Base-by-base conservation (phyloP, 2,113 vertebrate genomes). In the Ciconia stormi region DNA sequence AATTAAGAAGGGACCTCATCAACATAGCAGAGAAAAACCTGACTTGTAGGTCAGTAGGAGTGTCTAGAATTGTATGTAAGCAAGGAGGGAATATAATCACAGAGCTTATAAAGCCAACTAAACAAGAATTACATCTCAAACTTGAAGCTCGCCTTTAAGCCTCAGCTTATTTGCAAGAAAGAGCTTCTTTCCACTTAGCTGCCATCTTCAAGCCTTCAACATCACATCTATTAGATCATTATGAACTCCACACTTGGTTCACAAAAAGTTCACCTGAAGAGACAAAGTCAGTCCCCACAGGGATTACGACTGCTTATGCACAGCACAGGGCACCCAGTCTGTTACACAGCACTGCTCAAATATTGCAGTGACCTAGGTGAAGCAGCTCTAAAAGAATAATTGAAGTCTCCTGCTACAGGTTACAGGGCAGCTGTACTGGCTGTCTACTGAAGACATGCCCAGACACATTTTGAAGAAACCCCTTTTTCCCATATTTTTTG, bases 221-320 rank as follows among this genome's bases (percentile, higher is more conserved):
- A 4, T 2, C 22, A 2, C 38, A 9, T 5, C 29, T 13, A 0
- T 21, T 4, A 6, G 18, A 12, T 3, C 36, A 18, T 21, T 23
- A 20, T 1, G 1, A 42, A 21, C 25, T 27, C 49, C 73, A 59
- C 12, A 4, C 49, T 14, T 11, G 17, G 21, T 4, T 70, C 36
- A 42, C 1, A 8, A 9, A 44, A 5, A 32, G 10, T 49, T 11
- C 69, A 36, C 12, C 44, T 18, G 25, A 8, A 25, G 14, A 58
- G 17, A 2, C 36, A 7, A 42, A 53, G 12, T 10, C 32, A 56
- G 44, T 16, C 15, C 32, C 46, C 26, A 2, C 1, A 15, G 27
- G 13, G 38, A 13, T 52, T 11, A 1, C 17, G 42, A 0, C 13
- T 6, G 0, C 3, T 40, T 23, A 0, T 3, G 1, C 29, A 7